Evolutionary conservation across 30 jellyfish, hydroid and myxozoan species (phyloP).

Genomic region (Turritopsis dohrnii): DNA sequence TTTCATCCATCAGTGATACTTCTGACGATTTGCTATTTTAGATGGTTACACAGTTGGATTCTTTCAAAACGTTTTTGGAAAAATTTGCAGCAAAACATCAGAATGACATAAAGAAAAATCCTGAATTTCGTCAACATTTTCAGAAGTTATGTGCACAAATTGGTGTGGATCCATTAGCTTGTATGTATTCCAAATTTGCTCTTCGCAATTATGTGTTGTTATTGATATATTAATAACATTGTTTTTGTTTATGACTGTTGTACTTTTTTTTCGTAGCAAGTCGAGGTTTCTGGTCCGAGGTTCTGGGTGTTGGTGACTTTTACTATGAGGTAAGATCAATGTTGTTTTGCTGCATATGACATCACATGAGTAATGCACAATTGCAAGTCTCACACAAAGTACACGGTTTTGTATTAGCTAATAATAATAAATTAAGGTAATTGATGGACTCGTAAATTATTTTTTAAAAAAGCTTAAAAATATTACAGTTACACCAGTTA

Average conservation of each 20-base stretch:
- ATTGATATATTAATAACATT: background rate
- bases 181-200: conserved; percentile 27
- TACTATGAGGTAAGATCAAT: conserved; percentile 71
- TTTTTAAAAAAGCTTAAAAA: too few relatives aligned
- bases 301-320: conserved; percentile 95
- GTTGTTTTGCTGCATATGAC: too few relatives aligned
- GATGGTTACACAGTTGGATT: conserved; percentile 86
- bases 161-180: conserved; percentile 95
- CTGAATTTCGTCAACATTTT: conserved; percentile 86
- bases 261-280: conserved; percentile 45
- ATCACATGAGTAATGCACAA: too few relatives aligned
- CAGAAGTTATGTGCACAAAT: conserved; percentile 84
- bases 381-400: too few relatives aligned
- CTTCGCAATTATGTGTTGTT: background rate
- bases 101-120: conserved; percentile 66
- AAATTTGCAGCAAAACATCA: conserved; percentile 84
- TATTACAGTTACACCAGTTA: too few relatives aligned
- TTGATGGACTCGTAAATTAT: too few relatives aligned
- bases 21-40: background rate
- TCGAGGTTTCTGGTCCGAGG: conserved; percentile 89
- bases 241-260: background rate
- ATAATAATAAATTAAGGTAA: too few relatives aligned
- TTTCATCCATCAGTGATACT: background rate
- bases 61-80: conserved; percentile 69
- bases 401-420: too few relatives aligned